Percentiles rank a stretch among this genome's conserved stretches.
phyloP scores from a whole-genome alignment of 2,888 invertebrate species.

The Acleris cristana region DNA sequence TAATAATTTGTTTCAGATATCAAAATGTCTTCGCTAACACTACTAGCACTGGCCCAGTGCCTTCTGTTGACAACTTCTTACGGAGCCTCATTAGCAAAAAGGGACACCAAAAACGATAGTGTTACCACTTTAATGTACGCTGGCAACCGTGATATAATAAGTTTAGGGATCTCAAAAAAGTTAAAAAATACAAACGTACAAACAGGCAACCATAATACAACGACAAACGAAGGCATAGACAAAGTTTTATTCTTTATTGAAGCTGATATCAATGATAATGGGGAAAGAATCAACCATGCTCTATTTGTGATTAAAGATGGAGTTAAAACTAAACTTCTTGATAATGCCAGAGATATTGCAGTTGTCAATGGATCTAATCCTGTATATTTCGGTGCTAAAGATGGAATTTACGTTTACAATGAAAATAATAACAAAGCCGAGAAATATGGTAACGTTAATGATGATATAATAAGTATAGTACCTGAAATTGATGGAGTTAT shows the following conservation, averaged over 20 bases:
- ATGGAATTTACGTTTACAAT: constrained; percentile 59
- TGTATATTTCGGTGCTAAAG: constrained; percentile 57
- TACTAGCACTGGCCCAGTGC: too few species aligned
- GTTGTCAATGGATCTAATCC: constrained; percentile 50
- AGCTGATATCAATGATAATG: constrained; percentile 38
- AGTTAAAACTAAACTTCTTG: constrained; percentile 50
- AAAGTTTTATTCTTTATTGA: constrained; percentile 50
- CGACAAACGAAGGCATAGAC: constrained; percentile 48
- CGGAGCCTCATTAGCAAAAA: too few species aligned
- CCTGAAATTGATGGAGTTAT: constrained; percentile 49
- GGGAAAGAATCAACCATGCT: background rate
- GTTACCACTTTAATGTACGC: too few species aligned
- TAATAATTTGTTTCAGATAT: too few species aligned
- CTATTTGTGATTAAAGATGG: constrained; percentile 37
- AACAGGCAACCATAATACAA: background rate
- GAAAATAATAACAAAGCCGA: constrained; percentile 46
- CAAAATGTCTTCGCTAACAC: too few species aligned
- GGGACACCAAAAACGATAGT: too few species aligned
- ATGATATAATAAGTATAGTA: constrained; percentile 56
- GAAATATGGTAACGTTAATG: constrained; percentile 60
- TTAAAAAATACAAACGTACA: too few species aligned
- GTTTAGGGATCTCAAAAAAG: background rate
- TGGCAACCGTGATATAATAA: constrained; percentile 35
- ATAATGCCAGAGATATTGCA: constrained; percentile 53
- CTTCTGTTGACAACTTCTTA: too few species aligned